Conservation (phyloP, 1,140 invertebrate species). For the Periplaneta americana region DNA sequence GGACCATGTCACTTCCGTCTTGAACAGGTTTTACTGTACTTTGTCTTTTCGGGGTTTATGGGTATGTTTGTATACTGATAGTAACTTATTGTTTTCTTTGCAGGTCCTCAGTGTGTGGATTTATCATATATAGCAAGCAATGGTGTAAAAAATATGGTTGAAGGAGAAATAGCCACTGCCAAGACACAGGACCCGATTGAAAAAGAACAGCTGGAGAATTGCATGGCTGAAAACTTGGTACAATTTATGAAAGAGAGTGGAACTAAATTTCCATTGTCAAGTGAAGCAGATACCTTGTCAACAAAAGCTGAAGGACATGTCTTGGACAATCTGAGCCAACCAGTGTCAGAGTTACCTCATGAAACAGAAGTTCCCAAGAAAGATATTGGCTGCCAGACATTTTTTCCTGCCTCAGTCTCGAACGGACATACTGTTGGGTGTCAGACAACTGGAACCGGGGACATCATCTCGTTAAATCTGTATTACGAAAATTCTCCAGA, state of each 20-base stretch:
- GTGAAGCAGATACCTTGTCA: not conserved
- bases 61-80: too few species aligned
- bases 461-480: not conserved
- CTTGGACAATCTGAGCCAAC: not conserved
- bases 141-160: too few species aligned
- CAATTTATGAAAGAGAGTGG: too few species aligned
- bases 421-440: not conserved
- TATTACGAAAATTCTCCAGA: not conserved
- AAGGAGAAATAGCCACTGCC: too few species aligned
- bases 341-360: not conserved
- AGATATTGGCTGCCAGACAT: not conserved
- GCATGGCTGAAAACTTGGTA: not conserved
- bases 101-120: too few species aligned
- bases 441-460: not conserved
- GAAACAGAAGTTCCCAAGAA: not conserved
- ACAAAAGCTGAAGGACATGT: not conserved
- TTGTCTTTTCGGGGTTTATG: too few species aligned
- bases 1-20: too few species aligned
- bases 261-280: too few species aligned
- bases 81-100: too few species aligned
- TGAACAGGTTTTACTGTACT: too few species aligned
- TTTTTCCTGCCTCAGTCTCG: not conserved
- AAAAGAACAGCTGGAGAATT: not conserved
- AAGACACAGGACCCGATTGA: too few species aligned
- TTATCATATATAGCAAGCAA: too few species aligned